These are phyloP conservation scores for Hyles vespertilio DNA, from an alignment of 1,140 invertebrate genomes.

Conservation along the genomic window DNA sequence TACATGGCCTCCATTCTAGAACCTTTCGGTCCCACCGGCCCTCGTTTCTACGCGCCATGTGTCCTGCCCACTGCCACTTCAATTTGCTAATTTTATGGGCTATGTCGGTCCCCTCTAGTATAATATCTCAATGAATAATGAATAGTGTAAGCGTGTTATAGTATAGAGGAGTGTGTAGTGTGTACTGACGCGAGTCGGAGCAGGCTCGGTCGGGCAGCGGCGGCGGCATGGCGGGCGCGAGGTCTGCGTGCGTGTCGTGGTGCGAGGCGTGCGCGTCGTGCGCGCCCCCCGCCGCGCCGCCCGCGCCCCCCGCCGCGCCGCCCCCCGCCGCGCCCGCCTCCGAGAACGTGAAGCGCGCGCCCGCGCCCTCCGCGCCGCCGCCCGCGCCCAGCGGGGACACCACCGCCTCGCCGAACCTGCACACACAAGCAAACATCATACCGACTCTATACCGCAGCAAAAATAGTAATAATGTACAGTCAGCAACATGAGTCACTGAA, in stretches of 20 bases:
- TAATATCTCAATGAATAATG: too few species aligned
- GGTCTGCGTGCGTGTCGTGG: conserved; percentile 87
- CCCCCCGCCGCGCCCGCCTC: conserved; percentile 58
- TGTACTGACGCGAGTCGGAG: conserved; percentile 18
- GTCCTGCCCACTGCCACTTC: too few species aligned
- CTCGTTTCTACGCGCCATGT: too few species aligned
- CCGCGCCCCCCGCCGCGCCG: conserved; percentile 64
- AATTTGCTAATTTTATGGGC: too few species aligned
- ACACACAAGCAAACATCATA: background rate
- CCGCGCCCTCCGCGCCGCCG: conserved; percentile 64
- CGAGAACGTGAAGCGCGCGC: conserved; percentile 84
- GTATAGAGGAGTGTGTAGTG: background rate
- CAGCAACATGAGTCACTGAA: too few species aligned
- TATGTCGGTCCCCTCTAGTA: too few species aligned
- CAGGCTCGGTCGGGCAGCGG: conserved; percentile 18
- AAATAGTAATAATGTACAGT: too few species aligned
- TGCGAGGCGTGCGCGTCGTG: conserved; percentile 76
- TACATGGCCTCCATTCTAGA: too few species aligned
- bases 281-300: conserved; percentile 80
- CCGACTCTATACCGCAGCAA: too few species aligned
- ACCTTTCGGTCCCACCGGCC: too few species aligned
- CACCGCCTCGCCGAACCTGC: conserved; percentile 90
- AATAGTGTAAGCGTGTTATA: too few species aligned
- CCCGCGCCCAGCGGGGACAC: conserved; percentile 83
- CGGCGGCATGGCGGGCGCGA: conserved; percentile 82